Conservation (phyloP, 2,888 invertebrate species). For the Pristionchus mayeri region DNA sequence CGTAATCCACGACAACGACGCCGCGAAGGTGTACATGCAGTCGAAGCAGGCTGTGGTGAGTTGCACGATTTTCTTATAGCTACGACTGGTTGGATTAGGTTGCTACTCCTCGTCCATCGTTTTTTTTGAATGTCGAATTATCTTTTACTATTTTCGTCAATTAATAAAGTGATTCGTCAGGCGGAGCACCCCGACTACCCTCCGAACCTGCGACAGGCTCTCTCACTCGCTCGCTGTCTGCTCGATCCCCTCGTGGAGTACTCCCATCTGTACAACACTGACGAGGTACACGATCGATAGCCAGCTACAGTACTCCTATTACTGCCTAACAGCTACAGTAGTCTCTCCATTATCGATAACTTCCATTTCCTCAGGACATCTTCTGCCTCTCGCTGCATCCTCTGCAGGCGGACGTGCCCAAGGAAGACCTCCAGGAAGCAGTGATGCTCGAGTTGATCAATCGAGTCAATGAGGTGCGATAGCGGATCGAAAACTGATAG, state of each 20-base stretch:
- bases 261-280: slow-evolving; percentile 93
- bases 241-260: slow-evolving; percentile 93
- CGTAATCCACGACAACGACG: slow-evolving; percentile 93
- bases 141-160: too few species aligned
- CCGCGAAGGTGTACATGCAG: slow-evolving; percentile 91
- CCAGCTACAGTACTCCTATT: background rate
- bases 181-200: slow-evolving; percentile 80
- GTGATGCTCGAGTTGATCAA: slow-evolving; percentile 91
- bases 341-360: background rate
- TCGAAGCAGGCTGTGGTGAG: slow-evolving; percentile 81
- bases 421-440: slow-evolving; percentile 86
- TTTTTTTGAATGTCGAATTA: too few species aligned
- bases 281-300: slow-evolving; percentile 81
- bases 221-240: slow-evolving; percentile 92
- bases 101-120: too few species aligned
- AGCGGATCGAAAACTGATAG: background rate
- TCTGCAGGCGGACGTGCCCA: slow-evolving; percentile 80
- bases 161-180: too few species aligned
- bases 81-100: too few species aligned
- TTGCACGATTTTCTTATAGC: background rate
- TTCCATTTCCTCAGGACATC: slow-evolving; percentile 82
- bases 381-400: slow-evolving; percentile 93
- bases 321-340: background rate
- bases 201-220: slow-evolving; percentile 89
- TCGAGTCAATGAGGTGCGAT: slow-evolving; percentile 87